Conservation (phyloP, 1,140 invertebrate genomes). For the Diorhabda elongata region DNA sequence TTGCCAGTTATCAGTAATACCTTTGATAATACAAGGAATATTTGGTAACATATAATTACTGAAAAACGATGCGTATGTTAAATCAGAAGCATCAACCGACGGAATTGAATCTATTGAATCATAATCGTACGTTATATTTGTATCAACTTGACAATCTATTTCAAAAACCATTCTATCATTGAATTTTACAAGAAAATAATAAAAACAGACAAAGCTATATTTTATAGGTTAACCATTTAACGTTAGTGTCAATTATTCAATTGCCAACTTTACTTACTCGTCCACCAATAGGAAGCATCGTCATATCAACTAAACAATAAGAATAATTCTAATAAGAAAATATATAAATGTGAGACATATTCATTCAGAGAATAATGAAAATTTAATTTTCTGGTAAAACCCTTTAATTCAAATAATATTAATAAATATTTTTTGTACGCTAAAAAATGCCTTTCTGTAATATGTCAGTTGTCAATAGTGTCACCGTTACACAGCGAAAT, state of each 20-base stretch:
- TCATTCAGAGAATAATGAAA: no score
- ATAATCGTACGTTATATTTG: conserved; percentile 4
- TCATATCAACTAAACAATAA: no score
- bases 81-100: conserved; percentile 20
- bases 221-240: no score
- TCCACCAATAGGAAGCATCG: no score
- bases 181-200: neutral
- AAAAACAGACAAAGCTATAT: neutral
- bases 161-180: conserved; percentile 10
- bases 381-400: no score
- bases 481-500: conserved; percentile 12
- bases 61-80: conserved; percentile 53
- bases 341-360: no score
- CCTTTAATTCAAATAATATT: no score
- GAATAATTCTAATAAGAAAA: no score
- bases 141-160: neutral
- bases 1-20: conserved; percentile 59
- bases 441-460: no score
- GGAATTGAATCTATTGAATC: conserved; percentile 15
- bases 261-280: no score
- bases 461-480: conserved; percentile 5
- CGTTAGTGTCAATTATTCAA: no score
- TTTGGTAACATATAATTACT: conserved; percentile 58
- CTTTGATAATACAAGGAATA: conserved; percentile 61
- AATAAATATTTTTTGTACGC: no score